phyloP scores from a whole-genome alignment of 2,113 vertebrate species.

The Spizaetus ornatus region DNA sequence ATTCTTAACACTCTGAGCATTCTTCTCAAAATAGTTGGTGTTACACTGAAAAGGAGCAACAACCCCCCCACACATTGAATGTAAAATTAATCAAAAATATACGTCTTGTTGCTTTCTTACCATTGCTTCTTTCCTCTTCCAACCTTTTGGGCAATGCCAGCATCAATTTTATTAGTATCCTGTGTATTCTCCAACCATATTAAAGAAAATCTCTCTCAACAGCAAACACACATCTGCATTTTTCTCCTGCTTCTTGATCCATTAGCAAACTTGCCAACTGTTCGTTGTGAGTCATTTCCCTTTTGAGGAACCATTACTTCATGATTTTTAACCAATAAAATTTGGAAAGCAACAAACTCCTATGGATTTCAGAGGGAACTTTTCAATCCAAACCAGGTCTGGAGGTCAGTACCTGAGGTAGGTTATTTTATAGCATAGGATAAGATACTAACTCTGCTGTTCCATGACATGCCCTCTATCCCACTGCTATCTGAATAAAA shows the following conservation, averaged over 20 bases:
- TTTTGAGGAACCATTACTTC: not conserved
- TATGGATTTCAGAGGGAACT: not conserved
- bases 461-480: not conserved
- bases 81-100: not conserved
- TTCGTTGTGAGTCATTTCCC: not conserved
- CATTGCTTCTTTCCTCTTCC: not conserved
- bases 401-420: not conserved
- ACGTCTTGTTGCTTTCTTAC: not conserved
- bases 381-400: not conserved
- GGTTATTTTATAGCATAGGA: not conserved
- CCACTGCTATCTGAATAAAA: not conserved
- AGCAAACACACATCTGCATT: not conserved
- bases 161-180: not conserved
- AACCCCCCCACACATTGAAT: rapidly evolving
- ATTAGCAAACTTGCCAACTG: not conserved
- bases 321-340: not conserved
- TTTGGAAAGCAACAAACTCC: not conserved
- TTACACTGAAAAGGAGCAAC: not conserved
- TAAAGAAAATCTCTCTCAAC: slow-evolving; percentile 2
- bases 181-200: not conserved
- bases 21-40: not conserved
- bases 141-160: not conserved
- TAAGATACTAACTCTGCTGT: not conserved
- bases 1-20: not conserved
- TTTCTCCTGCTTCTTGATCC: not conserved